Evolutionary conservation across 2,113 vertebrate genomes (phyloP), one percentile per base, ranked within the genome.

Genomic region (Caloenas nicobarica): DNA sequence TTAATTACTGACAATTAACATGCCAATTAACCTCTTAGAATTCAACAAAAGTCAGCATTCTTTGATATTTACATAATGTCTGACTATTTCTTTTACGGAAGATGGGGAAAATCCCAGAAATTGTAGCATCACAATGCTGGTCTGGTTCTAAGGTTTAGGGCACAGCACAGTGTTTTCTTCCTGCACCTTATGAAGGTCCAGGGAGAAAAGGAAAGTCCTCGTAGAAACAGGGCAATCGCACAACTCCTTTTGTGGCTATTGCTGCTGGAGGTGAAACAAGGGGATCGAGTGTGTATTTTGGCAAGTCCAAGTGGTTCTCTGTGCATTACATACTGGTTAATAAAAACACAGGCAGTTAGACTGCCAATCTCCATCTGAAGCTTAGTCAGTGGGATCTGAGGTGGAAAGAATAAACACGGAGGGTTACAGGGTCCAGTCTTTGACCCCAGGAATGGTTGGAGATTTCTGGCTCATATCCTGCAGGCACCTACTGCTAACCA

Each of bases 1-100:
- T 72, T 83, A 89, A 87, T 96, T 84, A 78, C 48, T 79, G n/a
- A 54, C 46, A 68, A 87, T 68, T 87, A 88, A 92, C 65, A 81
- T 69, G 73, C 9, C 66, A 91, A 71, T 92, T 86, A 91, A 77
- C 33, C 17, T 91, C 73, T 51, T 34, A 64, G 8, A 87, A 74
- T 46, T 79, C 73, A 81, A 8, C 3, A 13, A 31, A 66, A 78
- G 57, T 81, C 72, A 90, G 25, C 64, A 74, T 86, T 62, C 62
- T 87, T 81, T 46, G 26, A 81, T 69, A 92, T 87, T 60, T 56
- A 48, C 19, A 42, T 60, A 2, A 54, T 31, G 42, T 28, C 46
- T 31, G 9, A 36, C 23, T 70, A 24, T 38, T 71, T 66, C 8
- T 89, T 82, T 69, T 25, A 71, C 9, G 68, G 34, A 88, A 72